These are phyloP conservation scores for Platycheirus rosarum DNA, from an alignment of 2,888 invertebrate genomes.

Conservation along the genomic window DNA sequence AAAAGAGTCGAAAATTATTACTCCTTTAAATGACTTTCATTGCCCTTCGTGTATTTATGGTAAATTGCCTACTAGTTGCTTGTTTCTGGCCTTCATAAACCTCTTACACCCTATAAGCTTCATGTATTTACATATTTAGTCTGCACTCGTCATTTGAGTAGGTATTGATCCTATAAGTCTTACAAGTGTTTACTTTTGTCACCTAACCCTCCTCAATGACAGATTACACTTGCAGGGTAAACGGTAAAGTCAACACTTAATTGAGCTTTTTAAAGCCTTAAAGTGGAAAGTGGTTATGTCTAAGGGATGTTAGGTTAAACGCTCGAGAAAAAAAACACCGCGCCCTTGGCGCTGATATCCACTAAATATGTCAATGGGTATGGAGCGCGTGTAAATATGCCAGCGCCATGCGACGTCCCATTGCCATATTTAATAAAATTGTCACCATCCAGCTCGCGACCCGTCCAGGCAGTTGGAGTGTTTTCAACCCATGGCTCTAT, in stretches of 20 bases:
- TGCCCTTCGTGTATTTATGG: constrained; percentile 66
- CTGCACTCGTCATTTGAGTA: constrained; percentile 44
- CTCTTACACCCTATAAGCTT: not conserved
- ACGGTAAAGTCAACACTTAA: constrained; percentile 28
- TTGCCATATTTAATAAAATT: constrained; percentile 74
- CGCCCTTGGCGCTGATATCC: constrained; percentile 25
- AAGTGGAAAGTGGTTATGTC: constrained; percentile 45
- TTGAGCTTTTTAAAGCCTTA: constrained; percentile 64
- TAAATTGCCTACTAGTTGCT: constrained; percentile 68
- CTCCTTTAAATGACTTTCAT: constrained; percentile 69
- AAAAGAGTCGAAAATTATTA: constrained; percentile 65
- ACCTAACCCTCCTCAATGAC: constrained; percentile 16
- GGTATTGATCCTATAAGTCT: not conserved
- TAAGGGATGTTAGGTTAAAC: constrained; percentile 26
- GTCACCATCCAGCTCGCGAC: constrained; percentile 40
- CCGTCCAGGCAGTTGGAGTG: constrained; percentile 18
- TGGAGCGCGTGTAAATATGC: constrained; percentile 67
- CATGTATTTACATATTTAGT: too few relatives aligned
- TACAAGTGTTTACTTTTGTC: constrained; percentile 13
- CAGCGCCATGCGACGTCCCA: constrained; percentile 70
- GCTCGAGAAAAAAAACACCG: constrained; percentile 14
- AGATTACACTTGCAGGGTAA: constrained; percentile 32
- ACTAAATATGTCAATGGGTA: constrained; percentile 71
- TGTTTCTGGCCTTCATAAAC: not conserved
- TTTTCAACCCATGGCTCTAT: constrained; percentile 50